Evolutionary conservation across 2,113 vertebrate genomes (phyloP).

Genomic region (Tragulus kanchil): DNA sequence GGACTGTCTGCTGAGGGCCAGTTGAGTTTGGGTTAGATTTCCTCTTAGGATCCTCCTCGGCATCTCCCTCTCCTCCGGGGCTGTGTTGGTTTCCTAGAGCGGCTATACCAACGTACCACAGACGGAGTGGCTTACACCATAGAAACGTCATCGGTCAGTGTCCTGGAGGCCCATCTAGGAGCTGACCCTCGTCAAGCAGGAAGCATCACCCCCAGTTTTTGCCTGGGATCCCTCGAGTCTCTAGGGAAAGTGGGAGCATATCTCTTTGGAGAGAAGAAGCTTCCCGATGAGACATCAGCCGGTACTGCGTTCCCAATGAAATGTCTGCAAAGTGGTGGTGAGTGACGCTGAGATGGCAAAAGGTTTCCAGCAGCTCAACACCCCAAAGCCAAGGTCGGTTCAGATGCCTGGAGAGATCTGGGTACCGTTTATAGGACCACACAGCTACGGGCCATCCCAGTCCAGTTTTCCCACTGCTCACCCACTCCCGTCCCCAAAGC

Average conservation of each 20-base stretch:
- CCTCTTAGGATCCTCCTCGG: too few relatives aligned
- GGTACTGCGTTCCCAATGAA: background rate
- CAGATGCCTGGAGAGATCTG: background rate
- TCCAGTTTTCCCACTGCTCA: background rate
- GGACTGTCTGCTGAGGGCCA: too few relatives aligned
- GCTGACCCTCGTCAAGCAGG: background rate
- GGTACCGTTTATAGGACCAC: background rate
- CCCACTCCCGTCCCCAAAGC: accelerated
- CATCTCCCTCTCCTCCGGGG: background rate
- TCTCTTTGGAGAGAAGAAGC: background rate
- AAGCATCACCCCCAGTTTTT: background rate
- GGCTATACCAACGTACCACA: background rate
- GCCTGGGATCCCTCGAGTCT: background rate
- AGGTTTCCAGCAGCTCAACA: background rate
- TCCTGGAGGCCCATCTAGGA: background rate
- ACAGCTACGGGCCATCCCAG: too few relatives aligned
- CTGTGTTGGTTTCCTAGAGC: background rate
- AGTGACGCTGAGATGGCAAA: background rate
- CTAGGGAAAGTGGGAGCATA: background rate
- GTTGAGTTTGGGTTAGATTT: background rate
- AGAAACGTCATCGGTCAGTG: background rate
- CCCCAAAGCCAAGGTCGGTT: background rate
- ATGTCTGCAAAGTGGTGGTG: background rate
- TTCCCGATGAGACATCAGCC: background rate
- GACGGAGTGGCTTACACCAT: background rate